phyloP scores from a whole-genome alignment of 1,140 invertebrate species.

The Theocolax elegans region DNA sequence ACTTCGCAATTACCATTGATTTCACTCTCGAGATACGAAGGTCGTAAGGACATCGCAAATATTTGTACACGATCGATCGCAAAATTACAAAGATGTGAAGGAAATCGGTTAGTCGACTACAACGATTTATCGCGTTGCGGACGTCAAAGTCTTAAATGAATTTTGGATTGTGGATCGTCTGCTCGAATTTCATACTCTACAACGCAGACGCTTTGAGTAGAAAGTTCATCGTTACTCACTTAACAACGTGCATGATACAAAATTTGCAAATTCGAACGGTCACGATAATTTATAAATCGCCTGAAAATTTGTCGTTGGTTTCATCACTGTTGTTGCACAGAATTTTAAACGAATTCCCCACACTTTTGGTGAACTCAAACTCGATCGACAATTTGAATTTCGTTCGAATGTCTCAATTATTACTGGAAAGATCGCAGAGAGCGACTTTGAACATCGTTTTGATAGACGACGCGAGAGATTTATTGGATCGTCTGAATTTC shows the following conservation, averaged over 20 bases:
- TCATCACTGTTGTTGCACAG: not conserved
- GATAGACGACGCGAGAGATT: not conserved
- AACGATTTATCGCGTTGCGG: no score
- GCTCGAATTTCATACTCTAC: not conserved
- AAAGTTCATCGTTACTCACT: not conserved
- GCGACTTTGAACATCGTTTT: not conserved
- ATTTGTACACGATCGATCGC: no score
- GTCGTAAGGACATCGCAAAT: no score
- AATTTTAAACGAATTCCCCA: not conserved
- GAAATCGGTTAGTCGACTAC: no score
- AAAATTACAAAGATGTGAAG: no score
- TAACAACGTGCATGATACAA: not conserved
- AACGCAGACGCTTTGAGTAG: not conserved
- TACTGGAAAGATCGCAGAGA: not conserved
- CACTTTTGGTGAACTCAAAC: not conserved
- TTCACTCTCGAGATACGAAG: no score
- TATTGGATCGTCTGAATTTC: not conserved
- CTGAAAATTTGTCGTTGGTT: not conserved
- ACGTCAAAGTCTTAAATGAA: no score
- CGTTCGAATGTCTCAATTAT: not conserved
- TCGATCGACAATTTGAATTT: not conserved
- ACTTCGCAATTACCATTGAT: no score
- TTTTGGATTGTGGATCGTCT: no score
- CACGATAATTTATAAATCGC: not conserved
- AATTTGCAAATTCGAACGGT: not conserved